These are phyloP conservation scores for Vipera ursinii DNA, from an alignment of 2,797 vertebrate species.

Conservation along the genomic window DNA sequence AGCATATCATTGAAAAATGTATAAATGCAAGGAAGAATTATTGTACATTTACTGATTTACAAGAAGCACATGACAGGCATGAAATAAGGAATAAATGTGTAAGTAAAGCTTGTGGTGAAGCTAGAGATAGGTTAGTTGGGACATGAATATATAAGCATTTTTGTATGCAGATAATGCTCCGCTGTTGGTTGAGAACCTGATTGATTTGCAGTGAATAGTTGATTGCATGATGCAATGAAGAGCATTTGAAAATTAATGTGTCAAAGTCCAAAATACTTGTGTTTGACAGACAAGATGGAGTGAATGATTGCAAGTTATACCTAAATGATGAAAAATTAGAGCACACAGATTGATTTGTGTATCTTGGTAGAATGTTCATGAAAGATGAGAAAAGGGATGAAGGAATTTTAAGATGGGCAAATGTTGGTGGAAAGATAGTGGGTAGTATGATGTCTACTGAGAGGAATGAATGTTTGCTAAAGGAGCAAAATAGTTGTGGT, in stretches of 20 bases:
- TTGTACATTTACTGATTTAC: background rate
- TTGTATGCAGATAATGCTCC: background rate
- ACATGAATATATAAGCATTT: background rate
- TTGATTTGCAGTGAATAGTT: background rate
- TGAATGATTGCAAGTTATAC: background rate
- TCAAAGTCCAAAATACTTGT: background rate
- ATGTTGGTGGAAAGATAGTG: background rate
- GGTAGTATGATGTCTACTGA: background rate
- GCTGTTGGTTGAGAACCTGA: background rate
- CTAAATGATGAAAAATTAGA: background rate
- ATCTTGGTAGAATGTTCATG: background rate
- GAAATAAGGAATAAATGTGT: background rate
- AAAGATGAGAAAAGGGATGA: background rate
- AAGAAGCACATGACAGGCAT: background rate
- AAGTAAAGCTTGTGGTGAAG: background rate
- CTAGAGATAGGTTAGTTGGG: background rate
- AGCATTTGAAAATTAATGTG: background rate
- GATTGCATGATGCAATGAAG: background rate
- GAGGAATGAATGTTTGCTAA: background rate
- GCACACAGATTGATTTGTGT: background rate
- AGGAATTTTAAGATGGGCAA: background rate
- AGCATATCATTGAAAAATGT: background rate
- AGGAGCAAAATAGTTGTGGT: background rate
- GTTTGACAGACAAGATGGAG: background rate
- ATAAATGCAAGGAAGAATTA: background rate